Conservation (phyloP, 2,797 vertebrate genomes). For the Cuculus canorus region DNA sequence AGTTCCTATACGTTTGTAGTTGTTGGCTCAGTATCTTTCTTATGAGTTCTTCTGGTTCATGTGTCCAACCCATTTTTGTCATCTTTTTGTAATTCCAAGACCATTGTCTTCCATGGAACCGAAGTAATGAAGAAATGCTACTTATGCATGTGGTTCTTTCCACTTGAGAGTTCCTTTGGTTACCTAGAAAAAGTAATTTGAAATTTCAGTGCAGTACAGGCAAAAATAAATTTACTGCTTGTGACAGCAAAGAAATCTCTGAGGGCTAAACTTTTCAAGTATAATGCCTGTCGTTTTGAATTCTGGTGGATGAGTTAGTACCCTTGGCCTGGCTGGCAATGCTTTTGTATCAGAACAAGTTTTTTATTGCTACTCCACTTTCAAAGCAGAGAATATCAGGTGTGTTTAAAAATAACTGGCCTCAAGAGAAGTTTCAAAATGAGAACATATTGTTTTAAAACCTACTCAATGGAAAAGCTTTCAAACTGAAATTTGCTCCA, state of each 20-base stretch:
- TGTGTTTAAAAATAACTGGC: background rate
- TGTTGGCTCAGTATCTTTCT: background rate
- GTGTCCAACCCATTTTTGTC: background rate
- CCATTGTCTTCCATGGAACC: background rate
- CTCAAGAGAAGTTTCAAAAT: background rate
- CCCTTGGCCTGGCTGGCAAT: background rate
- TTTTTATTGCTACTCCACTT: background rate
- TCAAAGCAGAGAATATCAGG: background rate
- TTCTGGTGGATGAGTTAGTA: background rate
- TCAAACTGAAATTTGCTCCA: background rate
- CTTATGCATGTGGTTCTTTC: background rate
- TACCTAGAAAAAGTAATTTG: background rate
- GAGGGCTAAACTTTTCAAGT: background rate
- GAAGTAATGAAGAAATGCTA: background rate
- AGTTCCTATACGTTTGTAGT: background rate
- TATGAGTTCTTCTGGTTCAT: background rate
- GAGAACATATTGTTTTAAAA: background rate
- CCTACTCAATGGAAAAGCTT: background rate
- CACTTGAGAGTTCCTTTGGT: background rate
- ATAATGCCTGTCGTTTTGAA: background rate
- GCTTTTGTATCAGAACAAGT: background rate
- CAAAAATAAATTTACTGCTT: background rate
- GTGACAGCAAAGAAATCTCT: background rate
- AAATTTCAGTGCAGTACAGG: background rate
- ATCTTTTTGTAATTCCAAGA: background rate